Evolutionary conservation across 37 sponge, comb jelly and placozoan species (phyloP), one percentile per base, ranked within the genome.

Genomic region (Cliona cf. orientalis): DNA sequence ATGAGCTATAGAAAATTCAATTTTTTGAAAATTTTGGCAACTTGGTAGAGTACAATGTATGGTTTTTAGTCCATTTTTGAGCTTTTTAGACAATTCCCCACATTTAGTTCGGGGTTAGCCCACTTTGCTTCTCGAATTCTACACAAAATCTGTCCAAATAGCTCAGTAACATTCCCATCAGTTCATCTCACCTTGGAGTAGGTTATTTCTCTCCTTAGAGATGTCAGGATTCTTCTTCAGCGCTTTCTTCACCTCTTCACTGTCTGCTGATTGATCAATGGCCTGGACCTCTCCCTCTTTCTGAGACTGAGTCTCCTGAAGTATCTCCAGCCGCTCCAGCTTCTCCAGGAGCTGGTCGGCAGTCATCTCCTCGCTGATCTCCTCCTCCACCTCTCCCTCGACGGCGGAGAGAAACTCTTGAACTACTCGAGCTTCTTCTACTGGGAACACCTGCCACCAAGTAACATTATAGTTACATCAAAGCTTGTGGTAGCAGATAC

Each of bases 141-240:
- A n/a, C n/a, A n/a, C n/a, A n/a, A n/a, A n/a, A n/a, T n/a, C n/a
- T n/a, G n/a, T n/a, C n/a, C n/a, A n/a, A n/a, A n/a, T n/a, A n/a
- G n/a, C 28, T 64, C 55, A 49, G 55, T 17, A 49, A 19, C 55
- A 49, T 11, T 17, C 55, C 11, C 25, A 25, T n/a, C n/a, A n/a
- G n/a, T n/a, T n/a, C n/a, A n/a, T 9, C 46, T 23, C 28, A 83
- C 84, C 84, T 74, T 74, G 67, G 31, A 87, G 44, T 0, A 90
- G 62, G 71, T 85, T 71, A 23, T 26, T 56, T 32, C 80, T 77
- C 75, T 84, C 91, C 55, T 61, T 74, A 46, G 86, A 81, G 37
- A 90, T 90, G 66, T 90, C 91, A 2, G 91, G 91, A 53, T 90
- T 90, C 81, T 80, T 73, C 33, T 75, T 44, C 37, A 85, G 65